Base-by-base conservation (phyloP, 2,113 vertebrate species). In the Poeciliopsis occidentalis region DNA sequence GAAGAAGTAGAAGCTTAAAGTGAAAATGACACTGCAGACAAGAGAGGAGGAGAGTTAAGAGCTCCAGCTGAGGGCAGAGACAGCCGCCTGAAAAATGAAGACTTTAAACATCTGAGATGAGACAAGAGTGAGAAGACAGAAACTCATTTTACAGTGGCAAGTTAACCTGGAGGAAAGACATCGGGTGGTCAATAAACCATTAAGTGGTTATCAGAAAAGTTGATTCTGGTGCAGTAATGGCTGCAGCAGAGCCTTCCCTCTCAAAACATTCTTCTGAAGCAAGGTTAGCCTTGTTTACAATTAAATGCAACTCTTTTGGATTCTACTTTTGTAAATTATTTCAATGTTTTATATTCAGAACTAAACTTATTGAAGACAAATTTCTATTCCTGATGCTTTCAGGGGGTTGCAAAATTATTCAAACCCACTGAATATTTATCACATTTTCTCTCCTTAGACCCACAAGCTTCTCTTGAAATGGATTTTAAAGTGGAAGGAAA, bases 121-220 rank as follows among this genome's bases (percentile, higher is more conserved):
- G 66, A 75, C 51, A 19, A 63, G 37, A 34, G 29, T 15, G 64
- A 76, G 44, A 44, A 57, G 75, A 74, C 30, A 73, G 75, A 83
- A 76, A 80, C 30, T 73, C 44, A 73, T 76, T 81, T 62, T 61
- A 57, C 72, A 81, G 69, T 7, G 44, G 44, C 26, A 62, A 27
- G 68, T 76, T 41, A 69, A 81, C 69, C 71, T 66, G 70, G 57
- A 83, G 62, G 73, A 78, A 57, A 80, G 68, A 69, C 86, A 81
- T 67, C 81, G 78, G 69, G 75, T 81, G 76, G 71, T 79, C 73
- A 68, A 60, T 83, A 60, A 57, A n/a, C 32, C 72, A 69, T 82
- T 78, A 77, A 81, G 69, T 67, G 63, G 66, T 67, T 64, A 64
- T 68, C 65, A 75, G 69, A 72, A 75, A 78, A 60, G 80, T 30